Percentiles rank a stretch among this genome's conserved stretches.
Conservation (phyloP, 37 sponge, comb jelly and placozoan genomes). For the Haliclona indistincta region DNA sequence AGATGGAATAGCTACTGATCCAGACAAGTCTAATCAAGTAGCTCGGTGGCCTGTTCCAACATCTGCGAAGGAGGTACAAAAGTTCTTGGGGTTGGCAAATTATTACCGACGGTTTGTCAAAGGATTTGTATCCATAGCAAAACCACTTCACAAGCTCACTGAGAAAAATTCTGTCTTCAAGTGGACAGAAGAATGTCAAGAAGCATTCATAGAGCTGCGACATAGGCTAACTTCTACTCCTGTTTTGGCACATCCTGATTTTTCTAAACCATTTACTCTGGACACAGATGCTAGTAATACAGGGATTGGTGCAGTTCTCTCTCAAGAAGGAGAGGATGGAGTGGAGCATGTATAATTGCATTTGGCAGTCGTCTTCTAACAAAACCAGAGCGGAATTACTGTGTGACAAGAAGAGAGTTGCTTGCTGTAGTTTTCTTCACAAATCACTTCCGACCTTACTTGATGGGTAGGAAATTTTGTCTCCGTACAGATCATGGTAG, state of each 20-base stretch:
- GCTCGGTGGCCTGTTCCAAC: not conserved
- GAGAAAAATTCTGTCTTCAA: conserved; percentile 1
- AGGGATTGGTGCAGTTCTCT: conserved; percentile 14
- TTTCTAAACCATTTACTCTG: conserved; percentile 11
- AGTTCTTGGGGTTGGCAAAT: not conserved
- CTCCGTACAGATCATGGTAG: conserved; percentile 38
- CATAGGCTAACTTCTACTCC: not conserved
- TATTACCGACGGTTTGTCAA: conserved; percentile 1
- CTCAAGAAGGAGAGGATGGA: conserved; percentile 6
- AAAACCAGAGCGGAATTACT: too few species aligned
- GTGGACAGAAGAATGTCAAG: conserved; percentile 6
- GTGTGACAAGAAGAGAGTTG: too few species aligned
- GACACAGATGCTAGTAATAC: conserved; percentile 8
- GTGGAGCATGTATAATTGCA: not conserved
- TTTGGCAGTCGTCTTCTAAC: too few species aligned
- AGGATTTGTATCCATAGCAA: not conserved
- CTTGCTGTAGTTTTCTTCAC: too few species aligned
- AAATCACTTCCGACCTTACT: too few species aligned
- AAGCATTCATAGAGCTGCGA: conserved; percentile 5
- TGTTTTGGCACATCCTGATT: conserved; percentile 1
- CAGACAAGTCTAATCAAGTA: not conserved
- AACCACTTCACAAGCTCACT: conserved; percentile 12
- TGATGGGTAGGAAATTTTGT: too few species aligned
- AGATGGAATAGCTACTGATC: conserved; percentile 8
- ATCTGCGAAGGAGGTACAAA: not conserved